A percentile compares a stretch with the other conserved stretches of the same genome.
These are phyloP conservation scores for Tenebrosternarchus preto DNA, from an alignment of 2,113 vertebrate genomes.

Conservation along the genomic window DNA sequence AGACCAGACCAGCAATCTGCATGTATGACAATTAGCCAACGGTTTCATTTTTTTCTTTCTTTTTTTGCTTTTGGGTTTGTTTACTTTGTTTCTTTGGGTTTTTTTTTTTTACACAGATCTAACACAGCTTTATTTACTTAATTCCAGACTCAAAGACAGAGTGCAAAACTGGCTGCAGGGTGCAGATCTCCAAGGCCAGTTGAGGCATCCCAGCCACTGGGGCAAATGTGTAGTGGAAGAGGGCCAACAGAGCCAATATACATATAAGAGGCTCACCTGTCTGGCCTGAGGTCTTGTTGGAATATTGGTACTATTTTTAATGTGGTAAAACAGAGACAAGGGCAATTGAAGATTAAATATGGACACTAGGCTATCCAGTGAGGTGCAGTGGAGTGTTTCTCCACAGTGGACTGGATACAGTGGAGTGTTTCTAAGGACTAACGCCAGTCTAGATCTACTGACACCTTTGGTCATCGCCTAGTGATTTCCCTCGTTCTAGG, in stretches of 20 bases:
- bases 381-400: too few relatives aligned
- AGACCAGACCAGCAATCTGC: conserved; percentile 16
- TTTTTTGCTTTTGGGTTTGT: too few relatives aligned
- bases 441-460: conserved; percentile 23
- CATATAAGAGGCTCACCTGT: conserved; percentile 26
- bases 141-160: background rate
- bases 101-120: background rate
- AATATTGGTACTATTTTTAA: conserved; percentile 44
- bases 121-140: too few relatives aligned
- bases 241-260: conserved; percentile 24
- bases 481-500: background rate
- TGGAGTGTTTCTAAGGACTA: conserved; percentile 22
- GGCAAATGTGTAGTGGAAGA: conserved; percentile 15
- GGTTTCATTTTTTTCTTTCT: too few relatives aligned
- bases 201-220: conserved; percentile 2
- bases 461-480: conserved; percentile 22
- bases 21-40: conserved; percentile 15
- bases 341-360: conserved; percentile 33
- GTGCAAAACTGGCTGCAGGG: background rate
- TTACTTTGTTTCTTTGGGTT: too few relatives aligned
- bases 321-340: conserved; percentile 25
- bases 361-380: conserved; percentile 5
- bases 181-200: conserved; percentile 13
- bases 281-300: conserved; percentile 8
- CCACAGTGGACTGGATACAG: conserved; percentile 7